Percentiles rank a stretch among this genome's conserved stretches.
Conservation (phyloP, 2,888 invertebrate genomes). For the Lithosia quadra region DNA sequence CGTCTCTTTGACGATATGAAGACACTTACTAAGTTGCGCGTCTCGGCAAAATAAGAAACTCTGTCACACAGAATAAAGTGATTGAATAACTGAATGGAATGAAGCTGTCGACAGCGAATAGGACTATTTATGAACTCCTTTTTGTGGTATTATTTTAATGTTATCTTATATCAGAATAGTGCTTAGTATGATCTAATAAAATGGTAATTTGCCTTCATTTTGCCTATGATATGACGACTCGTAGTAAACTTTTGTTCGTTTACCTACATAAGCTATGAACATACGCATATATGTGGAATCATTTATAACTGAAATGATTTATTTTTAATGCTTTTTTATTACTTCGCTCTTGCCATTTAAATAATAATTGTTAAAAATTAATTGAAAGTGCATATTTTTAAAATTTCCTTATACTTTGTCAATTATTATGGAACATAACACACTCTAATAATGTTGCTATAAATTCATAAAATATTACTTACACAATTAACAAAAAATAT, state of each 20-base stretch:
- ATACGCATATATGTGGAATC: background rate
- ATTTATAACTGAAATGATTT: background rate
- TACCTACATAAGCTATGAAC: background rate
- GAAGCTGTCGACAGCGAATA: conserved; percentile 23
- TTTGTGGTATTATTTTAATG: background rate
- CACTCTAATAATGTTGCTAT: too few relatives aligned
- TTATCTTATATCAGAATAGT: background rate
- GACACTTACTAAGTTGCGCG: conserved; percentile 41
- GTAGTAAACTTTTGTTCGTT: background rate
- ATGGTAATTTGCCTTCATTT: background rate
- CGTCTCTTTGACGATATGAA: conserved; percentile 48
- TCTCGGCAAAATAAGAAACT: conserved; percentile 40
- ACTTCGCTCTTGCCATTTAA: too few relatives aligned
- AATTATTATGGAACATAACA: too few relatives aligned
- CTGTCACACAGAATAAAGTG: conserved; percentile 35
- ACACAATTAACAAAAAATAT: background rate
- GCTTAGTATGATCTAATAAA: background rate
- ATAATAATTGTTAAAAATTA: too few relatives aligned
- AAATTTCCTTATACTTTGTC: too few relatives aligned
- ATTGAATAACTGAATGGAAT: conserved; percentile 44
- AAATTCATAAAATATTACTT: too few relatives aligned
- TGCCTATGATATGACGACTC: background rate
- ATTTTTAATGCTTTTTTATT: background rate
- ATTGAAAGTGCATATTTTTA: too few relatives aligned
- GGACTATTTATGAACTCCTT: conserved; percentile 17